phyloP scores from a whole-genome alignment of 2,888 invertebrate species.

The Adineta ricciae region DNA sequence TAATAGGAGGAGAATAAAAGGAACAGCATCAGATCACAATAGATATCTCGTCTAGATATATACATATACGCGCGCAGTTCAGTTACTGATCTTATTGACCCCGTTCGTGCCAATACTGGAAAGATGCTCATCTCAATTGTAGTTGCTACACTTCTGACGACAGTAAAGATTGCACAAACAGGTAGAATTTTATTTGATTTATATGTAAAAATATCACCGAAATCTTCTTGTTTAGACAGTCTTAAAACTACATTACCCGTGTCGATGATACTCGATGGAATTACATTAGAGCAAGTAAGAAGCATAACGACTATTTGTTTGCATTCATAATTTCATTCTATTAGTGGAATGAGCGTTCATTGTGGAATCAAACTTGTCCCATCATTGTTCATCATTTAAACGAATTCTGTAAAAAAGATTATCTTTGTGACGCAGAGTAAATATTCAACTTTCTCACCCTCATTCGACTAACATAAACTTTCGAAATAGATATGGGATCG shows the following conservation, averaged over 20 bases:
- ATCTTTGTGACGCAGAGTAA: constrained; percentile 7
- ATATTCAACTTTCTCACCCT: background rate
- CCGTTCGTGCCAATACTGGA: background rate
- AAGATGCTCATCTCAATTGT: background rate
- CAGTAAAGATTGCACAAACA: background rate
- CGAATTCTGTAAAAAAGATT: background rate
- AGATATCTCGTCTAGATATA: background rate
- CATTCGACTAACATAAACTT: background rate
- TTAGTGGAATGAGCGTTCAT: background rate
- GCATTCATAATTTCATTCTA: background rate
- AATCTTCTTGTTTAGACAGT: background rate
- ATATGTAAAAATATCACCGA: background rate
- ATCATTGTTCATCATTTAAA: background rate
- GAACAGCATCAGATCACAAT: background rate
- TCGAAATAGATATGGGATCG: background rate
- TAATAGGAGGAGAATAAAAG: background rate
- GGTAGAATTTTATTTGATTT: background rate
- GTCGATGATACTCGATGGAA: background rate
- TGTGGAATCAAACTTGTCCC: background rate
- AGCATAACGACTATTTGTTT: background rate
- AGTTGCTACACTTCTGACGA: background rate
- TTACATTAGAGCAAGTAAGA: background rate
- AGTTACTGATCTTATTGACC: background rate
- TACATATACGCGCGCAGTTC: background rate
- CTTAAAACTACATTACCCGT: constrained; percentile 8